Conservation (phyloP, 2,888 invertebrate genomes). For the Choreutis nemorana region DNA sequence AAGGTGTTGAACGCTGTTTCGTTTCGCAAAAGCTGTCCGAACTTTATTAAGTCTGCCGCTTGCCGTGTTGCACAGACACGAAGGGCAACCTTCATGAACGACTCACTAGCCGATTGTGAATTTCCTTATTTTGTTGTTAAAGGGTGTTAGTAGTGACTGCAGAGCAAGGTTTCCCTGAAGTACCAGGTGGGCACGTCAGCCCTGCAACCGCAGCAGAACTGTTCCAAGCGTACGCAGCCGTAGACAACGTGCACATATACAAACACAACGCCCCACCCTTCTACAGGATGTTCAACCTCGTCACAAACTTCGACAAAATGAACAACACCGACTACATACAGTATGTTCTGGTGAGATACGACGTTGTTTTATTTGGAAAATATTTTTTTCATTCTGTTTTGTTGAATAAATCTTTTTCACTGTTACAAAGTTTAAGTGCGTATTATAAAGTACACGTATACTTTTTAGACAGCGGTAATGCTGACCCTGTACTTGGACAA, state of each 20-base stretch:
- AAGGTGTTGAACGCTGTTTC: too few relatives aligned
- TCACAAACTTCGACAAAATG: constrained; percentile 78
- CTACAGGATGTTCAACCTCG: constrained; percentile 73
- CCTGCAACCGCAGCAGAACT: constrained; percentile 28
- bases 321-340: constrained; percentile 70
- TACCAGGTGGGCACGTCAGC: constrained; percentile 9
- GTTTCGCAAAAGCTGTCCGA: too few relatives aligned
- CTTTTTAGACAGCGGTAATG: constrained; percentile 71
- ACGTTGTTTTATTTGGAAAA: neutral
- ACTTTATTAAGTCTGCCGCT: too few relatives aligned
- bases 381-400: neutral
- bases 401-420: too few relatives aligned
- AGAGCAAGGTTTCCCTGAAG: constrained; percentile 29
- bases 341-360: constrained; percentile 71
- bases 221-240: constrained; percentile 33
- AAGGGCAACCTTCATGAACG: too few relatives aligned
- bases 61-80: too few relatives aligned
- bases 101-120: too few relatives aligned
- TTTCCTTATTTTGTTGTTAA: constrained; percentile 8
- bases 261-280: constrained; percentile 49
- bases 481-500: constrained; percentile 70
- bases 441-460: neutral
- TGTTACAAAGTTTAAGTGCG: too few relatives aligned
- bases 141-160: constrained; percentile 68
- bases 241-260: constrained; percentile 40